Base-by-base conservation (phyloP, 2,797 vertebrate genomes). In the Pangasius krempfi region DNA sequence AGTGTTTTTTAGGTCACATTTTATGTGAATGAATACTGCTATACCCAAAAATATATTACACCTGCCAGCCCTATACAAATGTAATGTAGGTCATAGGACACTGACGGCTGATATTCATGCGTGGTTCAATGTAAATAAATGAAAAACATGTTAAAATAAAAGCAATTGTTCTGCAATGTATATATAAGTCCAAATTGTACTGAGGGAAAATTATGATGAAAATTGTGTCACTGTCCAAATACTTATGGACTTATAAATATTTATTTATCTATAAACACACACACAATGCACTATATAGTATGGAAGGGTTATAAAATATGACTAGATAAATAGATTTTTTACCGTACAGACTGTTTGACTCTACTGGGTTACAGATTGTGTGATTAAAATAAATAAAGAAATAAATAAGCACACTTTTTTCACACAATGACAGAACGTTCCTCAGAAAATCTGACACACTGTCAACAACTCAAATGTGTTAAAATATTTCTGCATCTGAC, bases 401-500 rank as follows among this genome's bases (percentile, higher is more conserved):
- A 87, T 85, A 85, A 90, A 81, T 20, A 68, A 85, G 40, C 83
- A 52, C 40, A 56, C 47, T 68, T 62, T 88, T 52, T 86, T 86
- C 84, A 88, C 78, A 78, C 81, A 47, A 47, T 79, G 79, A 84
- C 79, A 88, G 84, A 88, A 88, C 88, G 83, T 89, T 89, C 66
- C 66, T 72, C 82, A 37, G 76, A 81, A 60, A 81, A 86, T 86
- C 84, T 89, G 88, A 89, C 66, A 83, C 78, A 54, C 76, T 82
- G 78, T 86, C 88, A 86, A 80, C 66, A 83, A 73, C 88, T 86
- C 88, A 37, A 86, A 89, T 80, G 88, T 89, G 88, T 86, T 89
- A 89, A 89, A 86, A 83, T 83, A 82, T 64, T 83, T 75, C 88
- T 64, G 84, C 54, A 82, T 86, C 84, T 89, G 66, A 89, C 82